A percentile compares a stretch with the other conserved stretches of the same genome.
phyloP scores from a whole-genome alignment of 2,113 vertebrate species.

The Cavia aperea region DNA sequence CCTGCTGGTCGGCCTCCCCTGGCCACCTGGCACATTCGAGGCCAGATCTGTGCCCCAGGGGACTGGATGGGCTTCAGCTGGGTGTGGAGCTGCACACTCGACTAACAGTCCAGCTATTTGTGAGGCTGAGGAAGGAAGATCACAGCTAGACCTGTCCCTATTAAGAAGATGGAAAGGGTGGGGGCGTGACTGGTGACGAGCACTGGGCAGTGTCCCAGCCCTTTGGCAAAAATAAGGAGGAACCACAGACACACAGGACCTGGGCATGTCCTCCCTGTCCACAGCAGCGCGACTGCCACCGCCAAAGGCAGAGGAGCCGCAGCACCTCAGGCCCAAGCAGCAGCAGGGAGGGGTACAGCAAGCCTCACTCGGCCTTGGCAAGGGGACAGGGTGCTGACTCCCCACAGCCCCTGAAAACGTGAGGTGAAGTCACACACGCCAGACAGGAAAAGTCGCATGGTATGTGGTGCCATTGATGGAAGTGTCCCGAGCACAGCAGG shows the following conservation, averaged over 20 bases:
- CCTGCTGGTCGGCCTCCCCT: neutral
- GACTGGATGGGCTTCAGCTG: neutral
- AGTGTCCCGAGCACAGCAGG: neutral
- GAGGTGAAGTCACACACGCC: neutral
- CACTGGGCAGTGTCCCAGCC: neutral
- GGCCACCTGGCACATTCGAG: neutral
- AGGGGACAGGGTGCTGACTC: neutral
- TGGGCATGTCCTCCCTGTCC: neutral
- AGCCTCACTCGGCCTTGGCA: neutral
- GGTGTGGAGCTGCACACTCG: neutral
- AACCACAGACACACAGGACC: neutral
- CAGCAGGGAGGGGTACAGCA: neutral
- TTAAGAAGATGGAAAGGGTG: neutral
- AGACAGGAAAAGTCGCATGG: neutral
- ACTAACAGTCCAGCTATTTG: too few species aligned
- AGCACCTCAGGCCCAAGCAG: neutral
- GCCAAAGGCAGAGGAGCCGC: neutral
- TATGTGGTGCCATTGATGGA: neutral
- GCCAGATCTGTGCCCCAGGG: neutral
- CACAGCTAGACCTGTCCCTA: neutral
- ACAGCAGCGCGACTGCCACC: neutral
- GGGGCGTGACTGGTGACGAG: neutral
- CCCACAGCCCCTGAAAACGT: neutral
- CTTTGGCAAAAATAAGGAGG: neutral
- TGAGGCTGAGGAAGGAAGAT: neutral